phyloP scores from a whole-genome alignment of 2,888 invertebrate genomes.

The Athetis lepigone region DNA sequence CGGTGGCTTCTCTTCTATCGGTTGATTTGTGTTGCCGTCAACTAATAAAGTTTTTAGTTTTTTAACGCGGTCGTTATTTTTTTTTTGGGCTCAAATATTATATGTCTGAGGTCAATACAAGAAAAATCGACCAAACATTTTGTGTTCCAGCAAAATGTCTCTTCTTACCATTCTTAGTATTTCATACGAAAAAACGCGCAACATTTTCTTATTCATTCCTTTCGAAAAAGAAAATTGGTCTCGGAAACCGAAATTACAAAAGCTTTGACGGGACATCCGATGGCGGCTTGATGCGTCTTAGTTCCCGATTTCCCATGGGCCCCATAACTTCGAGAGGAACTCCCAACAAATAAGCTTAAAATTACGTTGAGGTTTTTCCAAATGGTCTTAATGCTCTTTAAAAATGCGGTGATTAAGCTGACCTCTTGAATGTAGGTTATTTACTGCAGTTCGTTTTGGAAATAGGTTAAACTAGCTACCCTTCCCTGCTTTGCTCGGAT shows the following conservation, averaged over 20 bases:
- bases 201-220: conserved; percentile 5
- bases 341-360: conserved; percentile 25
- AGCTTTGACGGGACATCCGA: conserved; percentile 35
- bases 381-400: conserved; percentile 19
- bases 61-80: no score
- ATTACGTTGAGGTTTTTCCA: conserved; percentile 9
- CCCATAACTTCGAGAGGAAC: conserved; percentile 38
- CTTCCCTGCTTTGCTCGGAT: no score
- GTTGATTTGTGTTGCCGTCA: no score
- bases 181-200: not conserved
- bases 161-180: no score
- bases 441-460: not conserved
- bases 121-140: no score
- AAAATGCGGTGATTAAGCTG: conserved; percentile 1
- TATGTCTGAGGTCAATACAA: no score
- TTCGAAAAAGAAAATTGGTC: not conserved
- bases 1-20: no score
- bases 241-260: conserved; percentile 16
- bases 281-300: conserved; percentile 36
- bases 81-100: no score
- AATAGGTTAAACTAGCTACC: no score
- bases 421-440: not conserved
- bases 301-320: conserved; percentile 51
- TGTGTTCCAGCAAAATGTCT: no score
- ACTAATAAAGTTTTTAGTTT: no score